Conservation (phyloP, 92 coral and sea anemone genomes). For the Epizoanthus scotinus region DNA sequence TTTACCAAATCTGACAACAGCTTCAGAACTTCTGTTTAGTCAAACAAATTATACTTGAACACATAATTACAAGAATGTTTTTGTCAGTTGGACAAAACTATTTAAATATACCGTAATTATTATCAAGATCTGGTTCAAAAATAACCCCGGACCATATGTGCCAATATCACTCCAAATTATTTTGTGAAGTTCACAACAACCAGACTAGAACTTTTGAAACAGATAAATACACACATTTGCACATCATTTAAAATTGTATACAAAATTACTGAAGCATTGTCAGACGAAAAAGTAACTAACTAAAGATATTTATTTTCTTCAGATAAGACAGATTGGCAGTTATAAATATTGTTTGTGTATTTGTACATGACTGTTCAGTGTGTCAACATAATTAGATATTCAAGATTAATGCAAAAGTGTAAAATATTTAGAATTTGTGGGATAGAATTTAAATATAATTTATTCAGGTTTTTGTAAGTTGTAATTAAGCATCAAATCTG, state of each 20-base stretch:
- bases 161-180: background rate
- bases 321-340: too few relatives aligned
- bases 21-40: background rate
- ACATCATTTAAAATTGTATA: background rate
- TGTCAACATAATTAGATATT: background rate
- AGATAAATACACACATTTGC: background rate
- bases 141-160: background rate
- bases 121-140: background rate
- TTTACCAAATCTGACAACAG: constrained; percentile 1
- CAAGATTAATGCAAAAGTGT: background rate
- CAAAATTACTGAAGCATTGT: background rate
- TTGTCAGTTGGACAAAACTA: background rate
- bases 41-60: background rate
- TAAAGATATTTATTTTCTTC: too few relatives aligned
- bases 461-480: background rate
- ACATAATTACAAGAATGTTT: background rate
- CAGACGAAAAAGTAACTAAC: background rate
- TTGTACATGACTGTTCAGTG: too few relatives aligned
- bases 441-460: background rate
- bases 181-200: background rate
- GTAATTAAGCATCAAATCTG: constrained; percentile 3
- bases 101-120: background rate
- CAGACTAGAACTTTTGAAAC: background rate
- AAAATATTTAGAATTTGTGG: constrained; percentile 2
- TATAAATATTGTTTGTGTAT: too few relatives aligned